Conservation (phyloP, 92 coral and sea anemone species). For the Parazoanthus atlanticus region DNA sequence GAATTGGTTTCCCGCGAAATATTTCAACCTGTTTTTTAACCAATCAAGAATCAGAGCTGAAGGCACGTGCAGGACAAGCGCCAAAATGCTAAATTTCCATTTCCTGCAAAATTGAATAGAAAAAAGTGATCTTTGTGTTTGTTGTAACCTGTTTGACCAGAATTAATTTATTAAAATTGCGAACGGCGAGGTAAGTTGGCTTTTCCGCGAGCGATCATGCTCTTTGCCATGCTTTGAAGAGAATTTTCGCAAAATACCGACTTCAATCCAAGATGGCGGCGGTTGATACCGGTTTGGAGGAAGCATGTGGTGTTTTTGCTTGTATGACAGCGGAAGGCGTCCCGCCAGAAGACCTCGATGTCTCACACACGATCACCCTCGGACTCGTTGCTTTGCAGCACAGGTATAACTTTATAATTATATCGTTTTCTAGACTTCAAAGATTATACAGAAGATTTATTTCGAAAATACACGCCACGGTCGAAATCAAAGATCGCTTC, state of each 20-base stretch:
- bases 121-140: neutral
- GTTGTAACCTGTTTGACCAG: slow-evolving; percentile 5
- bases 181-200: neutral
- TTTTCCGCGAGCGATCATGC: neutral
- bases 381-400: slow-evolving; percentile 94
- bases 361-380: slow-evolving; percentile 86
- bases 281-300: slow-evolving; percentile 62
- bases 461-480: neutral
- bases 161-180: neutral
- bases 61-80: neutral
- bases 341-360: slow-evolving; percentile 74
- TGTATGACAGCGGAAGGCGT: slow-evolving; percentile 89
- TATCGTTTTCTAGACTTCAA: neutral
- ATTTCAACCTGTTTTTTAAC: neutral
- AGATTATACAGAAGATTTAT: neutral
- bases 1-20: slow-evolving; percentile 32
- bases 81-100: neutral
- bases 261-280: slow-evolving; percentile 52
- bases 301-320: slow-evolving; percentile 93
- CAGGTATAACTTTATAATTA: slow-evolving; percentile 59
- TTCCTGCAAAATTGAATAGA: neutral
- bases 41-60: neutral
- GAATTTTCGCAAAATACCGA: neutral
- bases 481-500: neutral
- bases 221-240: neutral